Base-by-base conservation (phyloP, 2,113 vertebrate species). In the Neolamprologus caudopunctatus region DNA sequence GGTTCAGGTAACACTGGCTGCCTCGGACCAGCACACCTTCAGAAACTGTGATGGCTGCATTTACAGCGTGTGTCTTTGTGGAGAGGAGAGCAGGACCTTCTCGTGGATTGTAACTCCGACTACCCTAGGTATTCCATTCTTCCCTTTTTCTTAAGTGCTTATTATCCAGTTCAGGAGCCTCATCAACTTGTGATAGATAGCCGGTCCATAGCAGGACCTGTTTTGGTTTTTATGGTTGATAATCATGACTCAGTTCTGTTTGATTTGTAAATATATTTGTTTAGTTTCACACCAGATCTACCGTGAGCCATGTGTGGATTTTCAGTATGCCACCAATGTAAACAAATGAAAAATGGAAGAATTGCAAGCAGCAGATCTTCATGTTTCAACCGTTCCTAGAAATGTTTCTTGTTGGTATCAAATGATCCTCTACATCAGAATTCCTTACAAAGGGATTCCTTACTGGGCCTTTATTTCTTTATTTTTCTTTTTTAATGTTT, bases 31-130 rank as follows among this genome's bases (percentile, higher is more conserved):
- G 87, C 97, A 95, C 93, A 93, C 94, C 35, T 95, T 84, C 90
- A 87, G 87, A 78, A 71, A 57, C 0, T 95, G 94, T 75, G 66
- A 93, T 3, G 94, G 45, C 16, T 97, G 97, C 89, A 84, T 90
- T 24, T 97, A 97, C 91, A 94, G 26, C 5, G 7, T 68, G 71
- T 97, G 96, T 78, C 83, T 96, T 71, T 96, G 95, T 53, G 90
- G 87, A 5, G 95, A 94, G 17, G 93, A 96, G 87, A 95, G 95
- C 94, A 93, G 89, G 90, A 96, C 94, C 11, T 96, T 96, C 90
- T 94, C 81, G 9, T 96, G 96, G 97, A 96, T 94, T 0, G 86
- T 97, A 11, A 96, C 91, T 68, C 93, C 97, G 24, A 92, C 90
- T 5, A 82, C 83, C 5, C 79, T 98, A 19, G 97, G 97, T 98